Conservation (phyloP, 2,888 invertebrate genomes). For the Tholera decimalis region DNA sequence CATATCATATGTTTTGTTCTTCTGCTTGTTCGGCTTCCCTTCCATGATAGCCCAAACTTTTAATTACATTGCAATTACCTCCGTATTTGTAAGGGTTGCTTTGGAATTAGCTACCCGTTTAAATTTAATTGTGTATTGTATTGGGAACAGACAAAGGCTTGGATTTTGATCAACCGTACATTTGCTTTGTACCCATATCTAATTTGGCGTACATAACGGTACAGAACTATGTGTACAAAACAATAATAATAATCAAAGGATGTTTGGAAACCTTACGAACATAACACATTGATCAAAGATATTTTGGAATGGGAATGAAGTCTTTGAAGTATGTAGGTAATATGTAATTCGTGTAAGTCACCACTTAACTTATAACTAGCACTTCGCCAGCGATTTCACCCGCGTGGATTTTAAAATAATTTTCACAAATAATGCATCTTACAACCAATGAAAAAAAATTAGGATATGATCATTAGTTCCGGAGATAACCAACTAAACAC, state of each 20-base stretch:
- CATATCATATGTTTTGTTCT: too few relatives aligned
- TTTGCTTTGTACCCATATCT: constrained; percentile 36
- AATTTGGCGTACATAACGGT: constrained; percentile 45
- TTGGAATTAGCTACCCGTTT: constrained; percentile 15
- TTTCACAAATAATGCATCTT: too few relatives aligned
- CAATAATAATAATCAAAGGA: constrained; percentile 34
- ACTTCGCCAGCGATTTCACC: too few relatives aligned
- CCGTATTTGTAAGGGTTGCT: constrained; percentile 15
- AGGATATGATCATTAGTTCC: too few relatives aligned
- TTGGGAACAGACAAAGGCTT: constrained; percentile 12
- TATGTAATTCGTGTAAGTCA: constrained; percentile 12
- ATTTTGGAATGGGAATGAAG: constrained; percentile 7
- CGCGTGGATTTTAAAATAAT: too few relatives aligned
- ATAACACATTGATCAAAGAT: constrained; percentile 30
- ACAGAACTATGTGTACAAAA: constrained; percentile 21
- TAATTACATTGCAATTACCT: neutral
- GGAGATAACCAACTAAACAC: too few relatives aligned
- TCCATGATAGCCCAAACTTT: neutral
- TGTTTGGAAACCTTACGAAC: constrained; percentile 18
- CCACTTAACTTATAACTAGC: neutral
- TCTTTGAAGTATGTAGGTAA: constrained; percentile 24
- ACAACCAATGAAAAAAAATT: too few relatives aligned
- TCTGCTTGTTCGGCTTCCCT: neutral
- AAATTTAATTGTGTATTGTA: constrained; percentile 18
- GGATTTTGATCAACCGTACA: constrained; percentile 45